Evolutionary conservation across 2,113 vertebrate species (phyloP).

Genomic region (Pachypanchax playfairii): DNA sequence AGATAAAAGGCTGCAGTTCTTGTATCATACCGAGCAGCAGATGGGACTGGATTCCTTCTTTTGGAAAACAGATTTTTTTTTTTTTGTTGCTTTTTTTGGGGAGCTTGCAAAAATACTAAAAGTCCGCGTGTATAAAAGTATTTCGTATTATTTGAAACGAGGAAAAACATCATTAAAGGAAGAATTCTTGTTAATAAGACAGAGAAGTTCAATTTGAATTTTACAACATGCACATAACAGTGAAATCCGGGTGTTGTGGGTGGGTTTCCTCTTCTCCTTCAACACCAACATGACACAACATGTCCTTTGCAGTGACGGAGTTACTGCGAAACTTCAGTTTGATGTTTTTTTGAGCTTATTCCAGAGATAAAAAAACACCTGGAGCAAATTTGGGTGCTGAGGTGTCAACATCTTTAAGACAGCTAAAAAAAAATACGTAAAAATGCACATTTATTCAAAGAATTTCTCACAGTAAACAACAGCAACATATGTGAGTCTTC

Average conservation of each 20-base stretch:
- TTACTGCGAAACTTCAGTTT: not conserved
- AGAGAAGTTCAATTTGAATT: too few species aligned
- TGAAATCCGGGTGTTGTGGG: constrained; percentile 4
- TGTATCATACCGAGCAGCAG: constrained; percentile 4
- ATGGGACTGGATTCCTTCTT: not conserved
- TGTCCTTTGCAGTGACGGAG: constrained; percentile 12
- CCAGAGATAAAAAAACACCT: not conserved
- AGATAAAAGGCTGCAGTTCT: constrained; percentile 10
- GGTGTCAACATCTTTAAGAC: constrained; percentile 38
- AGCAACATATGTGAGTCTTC: constrained; percentile 44
- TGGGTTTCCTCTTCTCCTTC: constrained; percentile 13
- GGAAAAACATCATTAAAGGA: too few species aligned
- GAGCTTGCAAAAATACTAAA: too few species aligned
- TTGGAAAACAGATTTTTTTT: too few species aligned
- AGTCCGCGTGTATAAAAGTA: too few species aligned
- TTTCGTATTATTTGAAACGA: too few species aligned
- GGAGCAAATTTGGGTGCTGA: constrained; percentile 47
- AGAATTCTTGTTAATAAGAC: too few species aligned
- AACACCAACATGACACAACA: constrained; percentile 16
- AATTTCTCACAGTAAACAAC: constrained; percentile 30
- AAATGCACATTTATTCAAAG: constrained; percentile 8
- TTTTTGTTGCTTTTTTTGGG: too few species aligned
- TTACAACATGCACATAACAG: too few species aligned
- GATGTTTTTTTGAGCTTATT: not conserved
- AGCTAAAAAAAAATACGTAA: constrained; percentile 34